These are phyloP conservation scores for Artemia franciscana DNA, from an alignment of 1,140 invertebrate species.

Conservation along the genomic window DNA sequence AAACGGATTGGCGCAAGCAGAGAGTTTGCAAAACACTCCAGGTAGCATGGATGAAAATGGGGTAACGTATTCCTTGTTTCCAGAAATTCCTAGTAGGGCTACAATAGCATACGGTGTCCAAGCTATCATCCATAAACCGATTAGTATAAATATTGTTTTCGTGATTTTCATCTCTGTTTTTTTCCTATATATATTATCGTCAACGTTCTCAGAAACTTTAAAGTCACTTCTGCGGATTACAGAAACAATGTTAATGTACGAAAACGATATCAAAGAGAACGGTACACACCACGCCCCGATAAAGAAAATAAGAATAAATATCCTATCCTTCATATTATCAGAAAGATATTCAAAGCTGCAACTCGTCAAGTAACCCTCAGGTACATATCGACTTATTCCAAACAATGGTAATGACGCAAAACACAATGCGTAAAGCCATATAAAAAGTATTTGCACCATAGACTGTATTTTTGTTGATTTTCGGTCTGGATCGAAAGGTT, in stretches of 20 bases:
- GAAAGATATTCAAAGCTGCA: conserved; percentile 56
- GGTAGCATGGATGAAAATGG: conserved; percentile 44
- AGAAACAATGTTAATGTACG: conserved; percentile 39
- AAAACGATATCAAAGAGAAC: conserved; percentile 37
- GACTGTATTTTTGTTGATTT: conserved; percentile 32
- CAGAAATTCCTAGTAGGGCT: conserved; percentile 40
- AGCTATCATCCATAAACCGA: conserved; percentile 41
- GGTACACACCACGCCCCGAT: conserved; percentile 40
- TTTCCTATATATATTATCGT: not conserved
- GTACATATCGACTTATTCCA: conserved; percentile 42
- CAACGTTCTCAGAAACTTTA: not conserved
- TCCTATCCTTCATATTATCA: conserved; percentile 13
- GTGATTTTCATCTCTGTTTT: conserved; percentile 39
- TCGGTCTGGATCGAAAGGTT: conserved; percentile 34
- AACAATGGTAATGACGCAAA: conserved; percentile 41
- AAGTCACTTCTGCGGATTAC: conserved; percentile 27
- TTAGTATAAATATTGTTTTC: conserved; percentile 34
- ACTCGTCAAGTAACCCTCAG: conserved; percentile 49
- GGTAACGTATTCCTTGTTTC: conserved; percentile 24
- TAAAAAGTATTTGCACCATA: conserved; percentile 31
- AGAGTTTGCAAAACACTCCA: conserved; percentile 44
- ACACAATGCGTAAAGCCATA: conserved; percentile 42
- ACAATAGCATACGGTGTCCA: conserved; percentile 52
- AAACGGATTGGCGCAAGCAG: conserved; percentile 46
- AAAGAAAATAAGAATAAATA: conserved; percentile 35